A percentile compares a stretch with the other conserved stretches of the same genome.
Evolutionary conservation across 2,888 invertebrate species (phyloP).

Genomic region (Rhabditoides inermis): DNA sequence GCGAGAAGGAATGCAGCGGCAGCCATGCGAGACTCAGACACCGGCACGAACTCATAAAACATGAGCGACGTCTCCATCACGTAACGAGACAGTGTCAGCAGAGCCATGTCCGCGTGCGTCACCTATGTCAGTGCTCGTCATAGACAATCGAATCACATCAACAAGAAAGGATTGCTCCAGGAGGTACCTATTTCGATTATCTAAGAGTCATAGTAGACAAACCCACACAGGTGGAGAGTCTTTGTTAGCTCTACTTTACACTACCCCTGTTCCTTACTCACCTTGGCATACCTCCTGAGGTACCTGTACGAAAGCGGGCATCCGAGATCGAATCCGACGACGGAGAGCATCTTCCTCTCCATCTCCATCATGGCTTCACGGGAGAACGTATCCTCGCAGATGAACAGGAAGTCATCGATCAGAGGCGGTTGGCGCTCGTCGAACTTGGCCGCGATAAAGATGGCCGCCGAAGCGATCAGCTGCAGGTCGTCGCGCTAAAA

Average conservation of each 20-base stretch:
- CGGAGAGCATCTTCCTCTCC: slow-evolving; percentile 75
- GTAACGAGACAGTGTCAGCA: slow-evolving; percentile 83
- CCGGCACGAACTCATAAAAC: slow-evolving; percentile 73
- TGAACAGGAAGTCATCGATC: slow-evolving; percentile 88
- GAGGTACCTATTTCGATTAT: no score
- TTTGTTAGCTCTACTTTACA: no score
- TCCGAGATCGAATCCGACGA: slow-evolving; percentile 80
- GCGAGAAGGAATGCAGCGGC: slow-evolving; percentile 80
- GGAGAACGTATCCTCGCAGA: slow-evolving; percentile 88
- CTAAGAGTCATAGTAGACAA: no score
- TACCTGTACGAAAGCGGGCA: slow-evolving; percentile 94
- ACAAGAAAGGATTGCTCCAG: no score
- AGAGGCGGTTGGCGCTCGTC: slow-evolving; percentile 88
- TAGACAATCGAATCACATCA: no score
- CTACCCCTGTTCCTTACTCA: no score
- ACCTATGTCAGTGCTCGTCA: no score
- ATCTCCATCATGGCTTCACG: slow-evolving; percentile 75
- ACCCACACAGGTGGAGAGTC: no score
- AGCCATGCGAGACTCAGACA: slow-evolving; percentile 77
- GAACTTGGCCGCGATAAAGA: slow-evolving; percentile 89
- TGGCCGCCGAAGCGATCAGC: slow-evolving; percentile 79
- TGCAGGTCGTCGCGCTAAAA: slow-evolving; percentile 83
- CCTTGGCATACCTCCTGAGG: slow-evolving; percentile 83
- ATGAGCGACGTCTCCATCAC: slow-evolving; percentile 84
- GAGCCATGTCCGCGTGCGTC: slow-evolving; percentile 68